Evolutionary conservation across 1,140 invertebrate genomes (phyloP), one percentile per base, ranked within the genome.

Genomic region (Aphelenchoides avenae): DNA sequence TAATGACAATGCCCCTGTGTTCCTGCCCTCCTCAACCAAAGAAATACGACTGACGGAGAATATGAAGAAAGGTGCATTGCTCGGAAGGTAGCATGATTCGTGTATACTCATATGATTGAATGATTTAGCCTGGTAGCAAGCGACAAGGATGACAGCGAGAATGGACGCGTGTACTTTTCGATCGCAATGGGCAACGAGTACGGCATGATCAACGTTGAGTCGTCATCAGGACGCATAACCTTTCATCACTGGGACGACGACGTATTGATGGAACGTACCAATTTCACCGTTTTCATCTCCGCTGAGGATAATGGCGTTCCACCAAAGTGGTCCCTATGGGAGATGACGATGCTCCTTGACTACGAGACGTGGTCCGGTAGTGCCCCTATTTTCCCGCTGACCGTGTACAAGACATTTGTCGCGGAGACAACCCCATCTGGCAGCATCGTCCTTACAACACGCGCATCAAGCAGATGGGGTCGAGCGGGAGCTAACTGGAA

Each of bases 1-100:
- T 18, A 62, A 62, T 42, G 60, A 62, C 64, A 66, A 62, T 46
- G 54, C 20, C 18, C 71, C 70, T 2, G 42, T 42, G 9, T 71
- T 72, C 42, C 29, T 37, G 22, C 15, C 24, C 39, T 27, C 43
- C 22, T 1, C 44, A 18, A 39, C 29, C 22, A 66, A 50, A 20
- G 5, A 18, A 5, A 11, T 60, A 13, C 29, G 22, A 22, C 29
- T 66, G 22, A 30, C 48, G 34, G 63, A 66, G 26, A 15, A 40
- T 13, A 43, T 52, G 26, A 30, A 46, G 34, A 49, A 47, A 24
- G 64, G 56, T 9, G 63, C 56, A 13, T 24, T 53, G 9, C n/a
- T 64, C 18, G 44, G 36, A 59, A 56, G 30, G 63, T 61, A 29
- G 40, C 60, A 24, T 31, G 0, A 13, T 57, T 22, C 1, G 57